These are phyloP conservation scores for Cotesia chilonis DNA, from an alignment of 1,140 invertebrate species.

Conservation along the genomic window DNA sequence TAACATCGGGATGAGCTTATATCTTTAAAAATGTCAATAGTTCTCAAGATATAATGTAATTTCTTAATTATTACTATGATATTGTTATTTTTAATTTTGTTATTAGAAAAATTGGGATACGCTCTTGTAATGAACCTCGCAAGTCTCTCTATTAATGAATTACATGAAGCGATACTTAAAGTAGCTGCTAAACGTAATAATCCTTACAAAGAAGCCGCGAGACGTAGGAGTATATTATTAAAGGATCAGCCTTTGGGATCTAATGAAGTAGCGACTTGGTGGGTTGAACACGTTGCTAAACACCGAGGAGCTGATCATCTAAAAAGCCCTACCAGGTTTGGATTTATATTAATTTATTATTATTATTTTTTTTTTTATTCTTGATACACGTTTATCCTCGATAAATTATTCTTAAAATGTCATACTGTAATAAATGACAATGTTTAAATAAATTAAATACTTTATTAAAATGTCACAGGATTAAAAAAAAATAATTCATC, in stretches of 20 bases:
- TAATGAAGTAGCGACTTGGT: slow-evolving; percentile 60
- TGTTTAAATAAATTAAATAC: background rate
- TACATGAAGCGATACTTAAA: slow-evolving; percentile 54
- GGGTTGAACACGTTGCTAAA: slow-evolving; percentile 64
- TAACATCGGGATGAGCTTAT: too few relatives aligned
- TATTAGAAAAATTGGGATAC: slow-evolving; percentile 56
- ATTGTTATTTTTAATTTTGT: background rate
- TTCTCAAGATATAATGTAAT: too few relatives aligned
- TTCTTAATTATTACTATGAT: background rate
- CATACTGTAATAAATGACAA: background rate
- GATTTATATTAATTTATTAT: slow-evolving; percentile 42
- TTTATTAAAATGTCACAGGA: too few relatives aligned
- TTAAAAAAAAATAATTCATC: background rate
- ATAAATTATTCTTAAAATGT: too few relatives aligned
- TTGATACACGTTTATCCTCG: background rate
- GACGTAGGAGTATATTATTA: slow-evolving; percentile 51
- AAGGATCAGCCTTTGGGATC: slow-evolving; percentile 60
- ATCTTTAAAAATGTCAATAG: too few relatives aligned
- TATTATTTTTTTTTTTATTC: background rate
- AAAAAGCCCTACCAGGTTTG: slow-evolving; percentile 56
- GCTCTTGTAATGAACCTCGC: slow-evolving; percentile 56
- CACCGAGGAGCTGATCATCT: slow-evolving; percentile 61
- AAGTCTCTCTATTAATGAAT: slow-evolving; percentile 49
- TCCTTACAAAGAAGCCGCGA: slow-evolving; percentile 53
- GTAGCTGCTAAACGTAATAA: slow-evolving; percentile 50